Evolutionary conservation across 1,140 invertebrate genomes (phyloP), one percentile per base, ranked within the genome.

Genomic region (Asbolus verrucosus): DNA sequence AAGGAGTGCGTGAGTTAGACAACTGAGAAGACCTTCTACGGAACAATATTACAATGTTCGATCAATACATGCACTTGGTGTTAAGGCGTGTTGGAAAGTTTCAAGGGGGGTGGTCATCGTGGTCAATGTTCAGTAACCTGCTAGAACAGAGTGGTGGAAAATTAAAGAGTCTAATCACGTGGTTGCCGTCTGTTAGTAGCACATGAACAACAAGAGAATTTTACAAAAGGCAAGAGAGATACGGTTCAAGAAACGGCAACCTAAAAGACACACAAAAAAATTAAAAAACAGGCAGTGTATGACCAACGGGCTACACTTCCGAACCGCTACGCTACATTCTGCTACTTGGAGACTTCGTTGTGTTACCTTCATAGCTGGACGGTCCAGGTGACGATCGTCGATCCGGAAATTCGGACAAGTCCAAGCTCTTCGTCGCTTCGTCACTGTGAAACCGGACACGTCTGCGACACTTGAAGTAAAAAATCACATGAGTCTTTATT

Each of bases 391-490:
- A 11, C 5, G 33, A n/a, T n/a, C 6, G 33, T 36, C 33, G 33
- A 27, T 27, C n/a, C 3, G 33, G 2, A 4, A n/a, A 6, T 3
- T 3, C 33, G 33, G 33, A n/a, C 2, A n/a, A n/a, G 2, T 6
- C 33, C 33, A 1, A 27, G 2, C 27, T 13, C 11, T n/a, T n/a
- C 60, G 38, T 50, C 6, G 65, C 18, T 21, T 46, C 60, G 9
- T 31, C 21, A 3, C 1, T 54, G 21, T 24, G 41, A 41, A 21
- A 31, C 60, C 31, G 67, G 65, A 19, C 8, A 59, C 65, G 43
- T 70, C 73, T 70, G 70, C 70, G 62, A 72, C 73, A 75, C 73
- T 75, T 75, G 31, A 75, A 75, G 71, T 68, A 75, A 75, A 75
- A 72, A 73, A 65, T 69, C 65, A 73, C 65, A 75, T 75, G 38